Evolutionary conservation across 2,888 invertebrate species (phyloP), one percentile per base, ranked within the genome.

Genomic region (Bellardia pandia): DNA sequence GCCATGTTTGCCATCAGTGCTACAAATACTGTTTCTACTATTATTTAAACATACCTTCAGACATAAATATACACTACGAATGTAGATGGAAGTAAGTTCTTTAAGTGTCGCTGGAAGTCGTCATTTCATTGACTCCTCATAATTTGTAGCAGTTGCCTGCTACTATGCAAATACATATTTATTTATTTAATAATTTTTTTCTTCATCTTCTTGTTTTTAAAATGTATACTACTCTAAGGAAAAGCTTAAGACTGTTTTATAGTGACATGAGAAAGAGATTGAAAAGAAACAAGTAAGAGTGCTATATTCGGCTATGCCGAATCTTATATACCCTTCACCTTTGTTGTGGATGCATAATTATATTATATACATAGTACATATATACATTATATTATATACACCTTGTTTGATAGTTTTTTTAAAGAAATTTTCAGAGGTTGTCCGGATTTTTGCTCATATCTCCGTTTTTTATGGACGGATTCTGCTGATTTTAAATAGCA

Each of bases 121-220:
- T 51, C 51, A 85, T 69, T 85, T 79, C 74, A 85, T 79, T 85
- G 85, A 62, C 85, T 79, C 75, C 68, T 79, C 62, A 85, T 85
- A 85, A 85, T 79, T 75, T 79, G 33, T 48, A n/a, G 68, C 37
- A n/a, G 30, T 33, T 48, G 48, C 3, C 48, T 62, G 75, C 82
- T 76, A 69, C 69, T 76, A 76, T 76, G 82, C 82, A 82, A 82
- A 82, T 82, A 23, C 23, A 23, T 23, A 82, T 58, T 45, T 66
- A 69, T 60, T 23, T 7, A 68, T 69, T 48, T 48, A 45, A 30
- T 48, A 8, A 33, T 7, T n/a, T 33, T n/a, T 42, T 42, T 42
- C 30, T 23, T 23, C 16, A 5, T 33, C 16, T 42, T 42, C 4
- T 14, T 53, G 37, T 68, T 45, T 68, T 48, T 60, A 60, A 14